phyloP scores from a whole-genome alignment of 2,888 invertebrate genomes.

The Diarsia dahlii region DNA sequence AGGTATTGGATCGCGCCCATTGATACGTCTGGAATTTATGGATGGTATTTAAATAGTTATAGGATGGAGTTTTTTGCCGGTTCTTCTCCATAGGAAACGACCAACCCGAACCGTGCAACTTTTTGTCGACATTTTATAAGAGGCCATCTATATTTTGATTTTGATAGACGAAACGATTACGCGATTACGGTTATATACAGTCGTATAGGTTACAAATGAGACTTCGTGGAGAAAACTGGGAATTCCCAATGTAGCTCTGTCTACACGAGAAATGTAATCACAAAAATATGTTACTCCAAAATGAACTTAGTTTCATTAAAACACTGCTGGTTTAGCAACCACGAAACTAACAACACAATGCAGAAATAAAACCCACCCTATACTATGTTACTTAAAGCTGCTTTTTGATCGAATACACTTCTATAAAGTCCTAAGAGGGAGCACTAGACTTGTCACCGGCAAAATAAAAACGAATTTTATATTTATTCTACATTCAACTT shows the following conservation, averaged over 20 bases:
- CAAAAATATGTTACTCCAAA: not conserved
- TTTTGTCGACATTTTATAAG: no score
- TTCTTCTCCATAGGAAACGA: no score
- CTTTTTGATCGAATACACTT: not conserved
- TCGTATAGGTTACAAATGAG: not conserved
- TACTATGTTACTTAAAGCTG: not conserved
- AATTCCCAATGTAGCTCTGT: not conserved
- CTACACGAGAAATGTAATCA: not conserved
- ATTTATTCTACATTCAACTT: no score
- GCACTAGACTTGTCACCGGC: not conserved
- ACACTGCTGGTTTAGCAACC: not conserved
- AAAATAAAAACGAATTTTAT: no score
- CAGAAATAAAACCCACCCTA: not conserved
- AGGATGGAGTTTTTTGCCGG: no score
- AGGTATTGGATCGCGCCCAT: conserved; percentile 98
- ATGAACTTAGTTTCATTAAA: not conserved
- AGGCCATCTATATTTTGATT: no score
- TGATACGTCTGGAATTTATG: conserved; percentile 93
- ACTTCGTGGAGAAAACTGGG: not conserved
- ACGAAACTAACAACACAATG: not conserved
- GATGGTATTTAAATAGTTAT: not conserved
- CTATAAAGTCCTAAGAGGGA: not conserved
- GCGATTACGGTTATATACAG: not conserved
- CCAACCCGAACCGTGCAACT: no score
- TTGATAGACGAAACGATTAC: not conserved